Percentiles rank a stretch among this genome's conserved stretches.
Evolutionary conservation across 2,113 vertebrate species (phyloP).

Genomic region (Benitochromis conjunctus): DNA sequence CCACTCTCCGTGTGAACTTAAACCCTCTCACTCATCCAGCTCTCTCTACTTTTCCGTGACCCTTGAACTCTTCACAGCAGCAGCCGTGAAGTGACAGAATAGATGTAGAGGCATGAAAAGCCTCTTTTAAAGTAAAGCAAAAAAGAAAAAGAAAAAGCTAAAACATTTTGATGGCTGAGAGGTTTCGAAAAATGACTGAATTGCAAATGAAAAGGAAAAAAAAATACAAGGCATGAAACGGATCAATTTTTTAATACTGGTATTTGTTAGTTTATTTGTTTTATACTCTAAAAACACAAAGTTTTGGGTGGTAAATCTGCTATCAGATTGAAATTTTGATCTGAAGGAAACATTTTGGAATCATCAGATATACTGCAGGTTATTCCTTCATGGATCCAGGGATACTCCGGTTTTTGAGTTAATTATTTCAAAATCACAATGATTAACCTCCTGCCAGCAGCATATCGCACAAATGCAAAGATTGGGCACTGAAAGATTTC

Average conservation of each 20-base stretch:
- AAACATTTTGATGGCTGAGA: slow-evolving; percentile 14
- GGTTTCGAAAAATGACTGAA: slow-evolving; percentile 6
- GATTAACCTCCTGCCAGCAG: background rate
- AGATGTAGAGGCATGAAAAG: slow-evolving; percentile 58
- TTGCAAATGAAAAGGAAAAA: background rate
- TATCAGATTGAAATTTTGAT: background rate
- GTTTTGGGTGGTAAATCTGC: background rate
- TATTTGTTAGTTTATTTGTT: background rate
- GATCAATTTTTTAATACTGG: background rate
- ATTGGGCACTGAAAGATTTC: background rate
- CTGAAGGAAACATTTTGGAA: background rate
- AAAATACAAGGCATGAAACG: background rate
- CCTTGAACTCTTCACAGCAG: slow-evolving; percentile 27
- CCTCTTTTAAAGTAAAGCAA: slow-evolving; percentile 24
- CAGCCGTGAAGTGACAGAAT: slow-evolving; percentile 50
- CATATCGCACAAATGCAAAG: background rate
- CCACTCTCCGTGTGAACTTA: slow-evolving; percentile 52
- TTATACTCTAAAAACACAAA: background rate
- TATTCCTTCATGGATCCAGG: background rate
- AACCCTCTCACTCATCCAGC: slow-evolving; percentile 55
- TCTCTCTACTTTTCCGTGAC: slow-evolving; percentile 52
- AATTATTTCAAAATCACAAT: background rate
- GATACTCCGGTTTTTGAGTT: background rate
- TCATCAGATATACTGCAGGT: background rate
- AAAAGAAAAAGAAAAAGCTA: background rate